These are phyloP conservation scores for Ptyas mucosa DNA, from an alignment of 2,113 vertebrate species.

Conservation along the genomic window DNA sequence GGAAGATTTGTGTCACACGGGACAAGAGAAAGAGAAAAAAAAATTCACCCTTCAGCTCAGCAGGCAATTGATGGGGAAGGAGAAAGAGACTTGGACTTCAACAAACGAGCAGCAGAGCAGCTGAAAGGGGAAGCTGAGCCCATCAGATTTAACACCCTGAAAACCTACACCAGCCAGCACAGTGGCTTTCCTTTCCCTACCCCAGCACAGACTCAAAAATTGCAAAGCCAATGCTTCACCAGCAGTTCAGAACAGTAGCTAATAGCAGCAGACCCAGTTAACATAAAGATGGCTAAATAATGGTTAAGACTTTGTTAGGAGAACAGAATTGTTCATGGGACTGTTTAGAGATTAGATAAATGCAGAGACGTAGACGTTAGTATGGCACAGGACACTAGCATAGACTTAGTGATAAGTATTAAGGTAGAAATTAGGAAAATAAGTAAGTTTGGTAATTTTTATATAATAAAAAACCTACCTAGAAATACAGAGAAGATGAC, in stretches of 20 bases:
- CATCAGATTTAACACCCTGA: not conserved
- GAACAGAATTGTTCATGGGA: not conserved
- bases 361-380: not conserved
- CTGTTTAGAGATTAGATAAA: not conserved
- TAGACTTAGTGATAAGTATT: not conserved
- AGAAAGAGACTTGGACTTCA: not conserved
- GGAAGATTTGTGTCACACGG: not conserved
- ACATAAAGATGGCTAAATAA: not conserved
- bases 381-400: not conserved
- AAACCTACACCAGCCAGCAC: not conserved
- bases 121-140: not conserved
- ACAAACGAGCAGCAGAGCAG: not conserved
- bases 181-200: not conserved
- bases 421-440: not conserved
- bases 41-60: not conserved
- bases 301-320: not conserved
- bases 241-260: not conserved
- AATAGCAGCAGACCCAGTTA: not conserved
- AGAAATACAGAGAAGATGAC: not conserved
- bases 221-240: not conserved
- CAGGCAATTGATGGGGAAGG: not conserved
- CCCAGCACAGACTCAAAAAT: not conserved
- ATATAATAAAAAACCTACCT: not conserved
- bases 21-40: not conserved
- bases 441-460: not conserved